Evolutionary conservation across 2,888 invertebrate species (phyloP).

Genomic region (Petrolisthes cinctipes): DNA sequence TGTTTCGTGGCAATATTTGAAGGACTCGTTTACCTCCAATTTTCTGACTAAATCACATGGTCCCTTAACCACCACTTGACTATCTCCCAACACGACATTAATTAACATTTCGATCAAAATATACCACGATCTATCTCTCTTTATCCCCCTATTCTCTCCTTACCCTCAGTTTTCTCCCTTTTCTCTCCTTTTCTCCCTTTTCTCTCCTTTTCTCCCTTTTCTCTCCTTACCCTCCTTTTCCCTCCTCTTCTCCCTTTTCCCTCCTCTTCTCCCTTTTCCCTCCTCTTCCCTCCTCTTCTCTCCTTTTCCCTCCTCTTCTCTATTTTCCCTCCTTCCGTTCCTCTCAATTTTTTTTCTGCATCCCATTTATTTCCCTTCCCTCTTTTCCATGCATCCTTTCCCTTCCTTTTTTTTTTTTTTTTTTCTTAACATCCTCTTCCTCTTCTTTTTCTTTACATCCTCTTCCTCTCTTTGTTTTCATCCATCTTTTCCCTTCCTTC

Average conservation of each 20-base stretch:
- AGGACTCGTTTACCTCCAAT: no score
- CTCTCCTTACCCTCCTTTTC: not conserved
- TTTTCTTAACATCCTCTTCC: not conserved
- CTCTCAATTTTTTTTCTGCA: not conserved
- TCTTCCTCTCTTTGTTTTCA: not conserved
- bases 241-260: not conserved
- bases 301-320: not conserved
- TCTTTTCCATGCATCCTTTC: slow-evolving; percentile 10
- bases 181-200: not conserved
- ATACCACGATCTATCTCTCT: slow-evolving; percentile 17
- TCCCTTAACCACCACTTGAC: not conserved
- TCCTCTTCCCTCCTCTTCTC: not conserved
- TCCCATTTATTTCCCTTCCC: not conserved
- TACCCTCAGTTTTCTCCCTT: not conserved
- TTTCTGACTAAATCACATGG: no score
- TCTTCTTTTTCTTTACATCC: not conserved
- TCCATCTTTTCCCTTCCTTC: not conserved
- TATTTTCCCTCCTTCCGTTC: not conserved
- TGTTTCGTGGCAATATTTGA: no score
- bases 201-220: not conserved
- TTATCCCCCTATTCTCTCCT: slow-evolving; percentile 21
- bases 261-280: not conserved
- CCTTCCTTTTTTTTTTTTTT: not conserved
- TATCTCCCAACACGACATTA: not conserved
- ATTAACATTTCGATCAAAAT: not conserved